Evolutionary conservation across 2,797 vertebrate species (phyloP).

Genomic region (Mycteria americana): DNA sequence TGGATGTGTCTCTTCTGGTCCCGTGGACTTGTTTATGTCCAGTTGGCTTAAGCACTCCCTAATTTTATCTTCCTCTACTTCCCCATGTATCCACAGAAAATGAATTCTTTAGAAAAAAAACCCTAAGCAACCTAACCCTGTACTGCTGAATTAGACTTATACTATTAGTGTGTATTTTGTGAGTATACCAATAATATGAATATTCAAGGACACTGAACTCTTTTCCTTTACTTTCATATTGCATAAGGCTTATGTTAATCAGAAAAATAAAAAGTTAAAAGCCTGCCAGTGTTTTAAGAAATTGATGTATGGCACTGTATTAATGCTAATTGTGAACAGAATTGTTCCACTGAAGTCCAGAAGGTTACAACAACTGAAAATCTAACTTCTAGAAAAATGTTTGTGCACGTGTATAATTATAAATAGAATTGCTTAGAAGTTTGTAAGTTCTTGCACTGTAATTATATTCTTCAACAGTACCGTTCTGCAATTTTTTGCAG

Average conservation of each 20-base stretch:
- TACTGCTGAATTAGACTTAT: background rate
- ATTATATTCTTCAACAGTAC: background rate
- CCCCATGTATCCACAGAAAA: background rate
- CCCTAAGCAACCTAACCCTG: background rate
- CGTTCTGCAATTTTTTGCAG: slow-evolving; percentile 72
- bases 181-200: background rate
- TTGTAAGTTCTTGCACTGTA: background rate
- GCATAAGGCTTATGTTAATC: background rate
- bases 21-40: background rate
- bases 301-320: background rate
- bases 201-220: background rate
- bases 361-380: background rate
- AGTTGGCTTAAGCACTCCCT: background rate
- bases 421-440: background rate
- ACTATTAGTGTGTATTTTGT: background rate
- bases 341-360: background rate
- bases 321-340: background rate
- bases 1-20: background rate
- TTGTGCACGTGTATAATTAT: background rate
- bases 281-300: background rate
- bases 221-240: background rate
- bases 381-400: background rate
- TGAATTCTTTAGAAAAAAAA: background rate
- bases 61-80: background rate
- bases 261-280: background rate